Percentiles rank a stretch among this genome's conserved stretches.
Conservation (phyloP, 2,797 vertebrate species). For the Chromobotia macracanthus region DNA sequence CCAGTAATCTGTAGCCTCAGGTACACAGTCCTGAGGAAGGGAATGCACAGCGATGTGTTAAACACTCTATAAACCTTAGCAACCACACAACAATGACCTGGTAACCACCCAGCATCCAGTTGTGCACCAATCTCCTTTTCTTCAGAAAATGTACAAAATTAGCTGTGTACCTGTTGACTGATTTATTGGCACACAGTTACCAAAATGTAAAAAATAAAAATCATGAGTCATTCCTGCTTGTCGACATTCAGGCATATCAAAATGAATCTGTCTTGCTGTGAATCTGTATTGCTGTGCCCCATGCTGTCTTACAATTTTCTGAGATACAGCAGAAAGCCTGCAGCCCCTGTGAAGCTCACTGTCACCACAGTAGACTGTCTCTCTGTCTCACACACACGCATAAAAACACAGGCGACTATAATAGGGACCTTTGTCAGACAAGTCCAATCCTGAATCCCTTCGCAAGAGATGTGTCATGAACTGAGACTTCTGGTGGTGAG, state of each 20-base stretch:
- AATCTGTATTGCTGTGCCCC: background rate
- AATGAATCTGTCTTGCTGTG: background rate
- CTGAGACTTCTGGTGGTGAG: constrained; percentile 30
- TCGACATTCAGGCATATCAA: background rate
- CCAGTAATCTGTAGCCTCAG: no score
- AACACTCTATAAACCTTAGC: no score
- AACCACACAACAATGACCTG: no score
- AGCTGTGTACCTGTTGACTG: no score
- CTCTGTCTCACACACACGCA: constrained; percentile 27
- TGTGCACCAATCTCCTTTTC: no score
- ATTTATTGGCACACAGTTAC: no score
- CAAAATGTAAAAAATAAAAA: no score
- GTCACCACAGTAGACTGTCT: constrained; percentile 33
- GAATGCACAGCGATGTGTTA: no score
- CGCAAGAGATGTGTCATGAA: constrained; percentile 28
- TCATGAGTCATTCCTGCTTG: no score
- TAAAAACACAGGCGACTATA: constrained; percentile 29
- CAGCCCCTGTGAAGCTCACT: constrained; percentile 50
- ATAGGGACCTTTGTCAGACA: constrained; percentile 48
- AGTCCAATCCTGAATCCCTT: constrained; percentile 34
- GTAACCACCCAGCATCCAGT: no score
- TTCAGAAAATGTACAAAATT: no score
- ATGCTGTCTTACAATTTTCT: constrained; percentile 21
- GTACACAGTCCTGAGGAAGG: no score
- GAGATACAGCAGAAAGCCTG: constrained; percentile 56